phyloP scores from a whole-genome alignment of 2,797 vertebrate genomes.

The Pachyuromys duprasi region DNA sequence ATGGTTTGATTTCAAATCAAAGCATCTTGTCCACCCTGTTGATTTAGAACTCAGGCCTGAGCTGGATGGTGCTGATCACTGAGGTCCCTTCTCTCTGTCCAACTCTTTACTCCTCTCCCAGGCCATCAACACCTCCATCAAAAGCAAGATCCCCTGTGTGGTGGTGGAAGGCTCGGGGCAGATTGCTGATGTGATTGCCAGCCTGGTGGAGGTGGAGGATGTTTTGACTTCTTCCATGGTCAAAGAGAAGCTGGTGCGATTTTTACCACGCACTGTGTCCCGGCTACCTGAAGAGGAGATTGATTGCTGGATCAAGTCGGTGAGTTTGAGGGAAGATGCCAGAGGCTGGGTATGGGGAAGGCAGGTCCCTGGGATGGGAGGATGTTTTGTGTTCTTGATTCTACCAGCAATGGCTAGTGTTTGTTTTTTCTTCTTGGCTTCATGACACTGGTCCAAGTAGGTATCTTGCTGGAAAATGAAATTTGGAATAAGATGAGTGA shows the following conservation, averaged over 20 bases:
- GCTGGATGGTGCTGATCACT: fast-evolving
- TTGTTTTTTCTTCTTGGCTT: not conserved
- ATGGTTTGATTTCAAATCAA: too few species aligned
- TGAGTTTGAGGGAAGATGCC: slow-evolving; percentile 67
- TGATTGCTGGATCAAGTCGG: slow-evolving; percentile 89
- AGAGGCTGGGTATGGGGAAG: not conserved
- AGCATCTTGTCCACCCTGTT: not conserved
- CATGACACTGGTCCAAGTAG: not conserved
- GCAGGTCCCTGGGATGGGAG: too few species aligned
- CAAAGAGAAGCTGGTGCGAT: slow-evolving; percentile 89
- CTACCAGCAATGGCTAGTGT: fast-evolving
- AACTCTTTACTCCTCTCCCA: slow-evolving; percentile 49
- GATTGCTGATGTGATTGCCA: slow-evolving; percentile 88
- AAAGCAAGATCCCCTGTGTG: slow-evolving; percentile 90
- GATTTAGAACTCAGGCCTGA: fast-evolving
- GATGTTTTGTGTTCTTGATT: fast-evolving
- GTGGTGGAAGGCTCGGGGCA: slow-evolving; percentile 90
- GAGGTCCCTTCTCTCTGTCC: fast-evolving
- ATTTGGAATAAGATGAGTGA: fast-evolving
- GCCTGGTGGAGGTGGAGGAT: slow-evolving; percentile 86
- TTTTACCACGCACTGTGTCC: slow-evolving; percentile 88
- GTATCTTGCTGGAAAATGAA: not conserved
- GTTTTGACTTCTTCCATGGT: slow-evolving; percentile 85
- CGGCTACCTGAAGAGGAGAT: slow-evolving; percentile 88
- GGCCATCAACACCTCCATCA: slow-evolving; percentile 89